These are phyloP conservation scores for Phodopus roborovskii DNA, from an alignment of 2,113 vertebrate genomes.

Conservation along the genomic window DNA sequence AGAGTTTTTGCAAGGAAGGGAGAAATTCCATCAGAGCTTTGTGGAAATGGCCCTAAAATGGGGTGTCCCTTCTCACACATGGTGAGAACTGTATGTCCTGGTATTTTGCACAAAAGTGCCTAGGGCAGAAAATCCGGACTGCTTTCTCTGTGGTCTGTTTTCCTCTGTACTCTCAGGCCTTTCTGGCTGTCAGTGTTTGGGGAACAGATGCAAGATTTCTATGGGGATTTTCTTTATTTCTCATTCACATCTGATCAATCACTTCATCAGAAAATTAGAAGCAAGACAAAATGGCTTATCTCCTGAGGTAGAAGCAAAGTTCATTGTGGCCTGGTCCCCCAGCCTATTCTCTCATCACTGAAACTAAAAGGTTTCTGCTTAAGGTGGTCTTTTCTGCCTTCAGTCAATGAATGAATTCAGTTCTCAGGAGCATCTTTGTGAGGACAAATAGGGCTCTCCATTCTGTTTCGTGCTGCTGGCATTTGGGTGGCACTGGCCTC, in stretches of 20 bases:
- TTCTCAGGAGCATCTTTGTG: background rate
- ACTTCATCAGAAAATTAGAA: slow-evolving; percentile 38
- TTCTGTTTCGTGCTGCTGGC: background rate
- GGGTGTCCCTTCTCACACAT: slow-evolving; percentile 23
- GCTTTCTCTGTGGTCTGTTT: background rate
- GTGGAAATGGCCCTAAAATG: slow-evolving; percentile 59
- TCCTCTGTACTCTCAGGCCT: background rate
- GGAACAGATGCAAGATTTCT: background rate
- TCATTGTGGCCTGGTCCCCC: background rate
- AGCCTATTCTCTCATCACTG: background rate
- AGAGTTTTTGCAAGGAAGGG: slow-evolving; percentile 72
- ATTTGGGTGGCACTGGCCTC: background rate
- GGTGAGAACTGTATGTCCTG: background rate
- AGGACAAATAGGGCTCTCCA: background rate
- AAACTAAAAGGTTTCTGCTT: background rate
- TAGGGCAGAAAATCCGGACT: background rate
- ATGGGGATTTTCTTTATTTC: background rate
- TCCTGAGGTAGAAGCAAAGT: slow-evolving; percentile 61
- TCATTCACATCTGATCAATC: slow-evolving; percentile 42
- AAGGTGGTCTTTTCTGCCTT: background rate
- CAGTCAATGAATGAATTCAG: background rate
- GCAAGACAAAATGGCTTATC: background rate
- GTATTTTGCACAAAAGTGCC: slow-evolving; percentile 35
- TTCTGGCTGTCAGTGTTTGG: background rate
- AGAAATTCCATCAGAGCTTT: slow-evolving; percentile 75